A percentile compares a stretch with the other conserved stretches of the same genome.
phyloP scores from a whole-genome alignment of 2,797 vertebrate species.

The Micrastur ruficollis region DNA sequence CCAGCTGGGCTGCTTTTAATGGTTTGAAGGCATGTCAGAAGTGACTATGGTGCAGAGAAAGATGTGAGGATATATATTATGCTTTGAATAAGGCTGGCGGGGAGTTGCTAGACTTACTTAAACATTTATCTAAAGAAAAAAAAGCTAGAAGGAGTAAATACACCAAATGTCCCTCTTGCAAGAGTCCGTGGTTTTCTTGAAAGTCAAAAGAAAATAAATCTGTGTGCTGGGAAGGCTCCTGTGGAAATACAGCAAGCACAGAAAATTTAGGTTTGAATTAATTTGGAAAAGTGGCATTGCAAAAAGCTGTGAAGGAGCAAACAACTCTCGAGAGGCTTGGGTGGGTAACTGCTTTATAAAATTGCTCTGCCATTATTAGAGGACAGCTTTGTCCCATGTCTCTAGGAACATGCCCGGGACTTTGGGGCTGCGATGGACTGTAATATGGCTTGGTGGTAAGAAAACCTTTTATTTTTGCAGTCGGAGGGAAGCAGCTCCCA shows the following conservation, averaged over 20 bases:
- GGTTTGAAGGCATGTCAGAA: neutral
- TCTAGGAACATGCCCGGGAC: accelerated
- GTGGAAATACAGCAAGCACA: accelerated
- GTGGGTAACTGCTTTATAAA: neutral
- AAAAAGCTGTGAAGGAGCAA: neutral
- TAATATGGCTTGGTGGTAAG: neutral
- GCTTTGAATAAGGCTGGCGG: neutral
- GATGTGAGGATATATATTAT: neutral
- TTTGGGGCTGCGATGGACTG: neutral
- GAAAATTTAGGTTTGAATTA: neutral
- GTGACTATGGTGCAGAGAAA: neutral
- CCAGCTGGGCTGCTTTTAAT: neutral
- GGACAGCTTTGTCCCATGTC: neutral
- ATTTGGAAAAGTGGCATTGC: neutral
- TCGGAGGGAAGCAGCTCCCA: neutral
- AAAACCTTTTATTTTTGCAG: neutral
- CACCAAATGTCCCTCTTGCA: neutral
- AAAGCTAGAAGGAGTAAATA: neutral
- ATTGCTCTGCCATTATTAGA: neutral
- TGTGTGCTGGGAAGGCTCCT: accelerated
- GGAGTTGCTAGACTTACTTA: neutral
- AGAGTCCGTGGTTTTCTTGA: neutral
- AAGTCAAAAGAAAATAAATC: neutral
- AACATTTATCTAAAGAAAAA: neutral
- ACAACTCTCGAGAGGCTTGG: neutral